Evolutionary conservation across 2,113 vertebrate genomes (phyloP), one percentile per base, ranked within the genome.

Genomic region (Parus major): DNA sequence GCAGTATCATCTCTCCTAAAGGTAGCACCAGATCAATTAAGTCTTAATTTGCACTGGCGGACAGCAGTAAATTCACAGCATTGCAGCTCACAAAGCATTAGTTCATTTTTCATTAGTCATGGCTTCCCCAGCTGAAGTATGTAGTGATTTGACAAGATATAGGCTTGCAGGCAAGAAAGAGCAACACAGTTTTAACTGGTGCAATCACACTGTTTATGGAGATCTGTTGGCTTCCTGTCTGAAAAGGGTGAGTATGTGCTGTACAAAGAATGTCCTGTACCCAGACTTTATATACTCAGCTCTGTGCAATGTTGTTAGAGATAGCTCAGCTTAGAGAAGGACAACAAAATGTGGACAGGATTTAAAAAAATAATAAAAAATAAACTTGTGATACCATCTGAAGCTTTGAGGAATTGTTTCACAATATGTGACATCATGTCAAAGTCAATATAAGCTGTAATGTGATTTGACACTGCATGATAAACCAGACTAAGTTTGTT

Each of bases 81-180:
- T 0, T 49, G 57, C 53, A 80, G 76, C 59, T 90, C 28, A 14
- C 29, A 69, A 71, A 83, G 68, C 55, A 63, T 55, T 63, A 61
- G 59, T 44, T 79, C 18, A 71, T 68, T 82, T 90, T 64, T 78
- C 72, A 66, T 88, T 83, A 88, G 68, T 63, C 65, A 89, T 17
- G n/a, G 46, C 39, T 84, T 86, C 35, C 24, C 57, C 80, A 92
- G 86, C 60, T 86, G 82, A 96, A 92, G 31, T 15, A 41, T 28
- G 50, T 23, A 83, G 50, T 64, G 55, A 87, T 86, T 90, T 93
- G 77, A 95, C 88, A 95, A 72, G 50, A 87, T 27, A 96, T 7
- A 84, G 56, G 33, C 77, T 72, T 69, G 47, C 76, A 93, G 56
- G 87, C 90, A 95, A 91, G 86, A 89, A 81, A 83, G 59, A 90